A percentile compares a stretch with the other conserved stretches of the same genome.
These are phyloP conservation scores for Nasalis larvatus DNA, from an alignment of 2,113 vertebrate species.

Conservation along the genomic window DNA sequence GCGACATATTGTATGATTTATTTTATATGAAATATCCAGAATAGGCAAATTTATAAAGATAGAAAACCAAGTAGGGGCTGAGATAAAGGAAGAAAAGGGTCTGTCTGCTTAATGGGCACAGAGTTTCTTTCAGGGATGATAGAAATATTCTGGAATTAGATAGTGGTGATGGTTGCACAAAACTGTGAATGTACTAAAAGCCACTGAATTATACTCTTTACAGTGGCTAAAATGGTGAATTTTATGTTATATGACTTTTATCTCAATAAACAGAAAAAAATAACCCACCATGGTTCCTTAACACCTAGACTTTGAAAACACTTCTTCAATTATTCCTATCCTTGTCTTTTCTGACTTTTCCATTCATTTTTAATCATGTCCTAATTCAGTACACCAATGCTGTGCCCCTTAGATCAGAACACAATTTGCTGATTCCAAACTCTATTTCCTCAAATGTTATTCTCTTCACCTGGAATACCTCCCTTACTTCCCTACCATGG, in stretches of 20 bases:
- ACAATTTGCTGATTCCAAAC: neutral
- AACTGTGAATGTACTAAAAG: neutral
- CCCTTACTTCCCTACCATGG: neutral
- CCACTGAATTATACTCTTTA: neutral
- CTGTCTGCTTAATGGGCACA: neutral
- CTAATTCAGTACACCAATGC: neutral
- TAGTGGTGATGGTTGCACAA: fast-evolving
- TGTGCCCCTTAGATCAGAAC: neutral
- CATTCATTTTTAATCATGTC: neutral
- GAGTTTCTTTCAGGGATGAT: neutral
- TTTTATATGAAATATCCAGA: neutral
- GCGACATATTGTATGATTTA: too few relatives aligned
- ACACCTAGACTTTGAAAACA: neutral
- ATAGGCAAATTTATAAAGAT: neutral
- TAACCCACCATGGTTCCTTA: neutral
- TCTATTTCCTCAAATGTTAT: neutral
- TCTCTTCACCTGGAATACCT: neutral
- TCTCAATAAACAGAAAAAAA: neutral
- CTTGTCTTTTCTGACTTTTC: neutral
- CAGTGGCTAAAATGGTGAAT: neutral
- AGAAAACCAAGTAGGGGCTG: neutral
- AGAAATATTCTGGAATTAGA: neutral
- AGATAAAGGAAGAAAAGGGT: too few relatives aligned
- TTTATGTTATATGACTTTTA: neutral
- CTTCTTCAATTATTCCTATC: neutral